A percentile compares a stretch with the other conserved stretches of the same genome.
phyloP scores from a whole-genome alignment of 2,113 vertebrate species.

The Callipepla squamata region DNA sequence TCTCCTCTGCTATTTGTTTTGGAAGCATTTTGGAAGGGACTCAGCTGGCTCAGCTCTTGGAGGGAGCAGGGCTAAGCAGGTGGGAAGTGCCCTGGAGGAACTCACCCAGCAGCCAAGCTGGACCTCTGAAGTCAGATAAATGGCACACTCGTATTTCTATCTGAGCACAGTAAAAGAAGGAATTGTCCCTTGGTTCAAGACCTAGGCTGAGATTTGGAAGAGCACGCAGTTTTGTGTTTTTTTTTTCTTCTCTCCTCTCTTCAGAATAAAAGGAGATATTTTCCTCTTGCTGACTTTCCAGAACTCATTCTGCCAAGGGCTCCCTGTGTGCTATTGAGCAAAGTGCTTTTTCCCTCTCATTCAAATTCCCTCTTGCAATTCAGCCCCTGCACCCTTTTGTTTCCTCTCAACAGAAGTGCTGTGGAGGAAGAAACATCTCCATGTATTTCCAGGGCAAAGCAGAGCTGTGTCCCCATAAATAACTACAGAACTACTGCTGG shows the following conservation, averaged over 20 bases:
- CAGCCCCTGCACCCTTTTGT: background rate
- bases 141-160: background rate
- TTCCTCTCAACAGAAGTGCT: background rate
- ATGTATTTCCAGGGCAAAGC: background rate
- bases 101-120: background rate
- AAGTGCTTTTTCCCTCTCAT: background rate
- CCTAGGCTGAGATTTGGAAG: background rate
- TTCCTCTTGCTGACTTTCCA: background rate
- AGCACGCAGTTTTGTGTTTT: background rate
- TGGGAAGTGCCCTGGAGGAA: background rate
- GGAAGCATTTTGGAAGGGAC: accelerated
- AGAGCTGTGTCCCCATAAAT: background rate
- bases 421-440: background rate
- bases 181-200: accelerated
- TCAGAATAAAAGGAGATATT: background rate
- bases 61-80: background rate
- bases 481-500: background rate
- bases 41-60: background rate
- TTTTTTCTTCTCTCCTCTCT: background rate
- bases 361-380: background rate
- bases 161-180: background rate
- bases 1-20: background rate
- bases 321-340: background rate
- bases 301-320: background rate
- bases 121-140: background rate